A percentile compares a stretch with the other conserved stretches of the same genome.
Conservation (phyloP, 2,888 invertebrate genomes). For the Adelphocoris suturalis region DNA sequence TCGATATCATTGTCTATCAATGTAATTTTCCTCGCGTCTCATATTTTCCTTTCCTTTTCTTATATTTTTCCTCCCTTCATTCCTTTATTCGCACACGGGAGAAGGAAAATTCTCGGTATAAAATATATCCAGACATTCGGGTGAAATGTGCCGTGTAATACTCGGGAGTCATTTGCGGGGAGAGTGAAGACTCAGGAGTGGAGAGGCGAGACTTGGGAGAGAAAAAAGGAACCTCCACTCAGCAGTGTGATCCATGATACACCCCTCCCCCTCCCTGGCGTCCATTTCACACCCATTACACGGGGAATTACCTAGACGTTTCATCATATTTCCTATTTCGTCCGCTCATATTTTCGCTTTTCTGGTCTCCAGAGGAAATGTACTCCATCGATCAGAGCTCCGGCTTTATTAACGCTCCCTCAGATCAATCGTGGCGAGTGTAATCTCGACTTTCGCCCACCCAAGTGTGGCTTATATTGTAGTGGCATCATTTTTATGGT, state of each 20-base stretch:
- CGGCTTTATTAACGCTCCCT: constrained; percentile 52
- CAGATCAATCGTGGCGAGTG: constrained; percentile 27
- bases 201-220: constrained; percentile 33
- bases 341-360: constrained; percentile 54
- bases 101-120: constrained; percentile 38
- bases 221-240: constrained; percentile 38
- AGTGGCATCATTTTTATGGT: neutral
- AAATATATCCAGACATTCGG: constrained; percentile 68
- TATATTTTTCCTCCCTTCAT: constrained; percentile 33
- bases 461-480: constrained; percentile 19
- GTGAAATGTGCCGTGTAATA: constrained; percentile 69
- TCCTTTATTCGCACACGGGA: constrained; percentile 30
- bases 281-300: constrained; percentile 68
- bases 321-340: constrained; percentile 68
- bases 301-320: constrained; percentile 67
- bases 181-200: constrained; percentile 15
- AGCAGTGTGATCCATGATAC: constrained; percentile 64
- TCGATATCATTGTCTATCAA: constrained; percentile 66
- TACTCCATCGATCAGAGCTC: constrained; percentile 57
- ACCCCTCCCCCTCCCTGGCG: neutral
- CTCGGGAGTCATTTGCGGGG: constrained; percentile 64
- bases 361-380: constrained; percentile 46
- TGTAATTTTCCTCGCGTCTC: constrained; percentile 49
- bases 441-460: neutral
- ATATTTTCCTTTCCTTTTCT: constrained; percentile 25